A percentile compares a stretch with the other conserved stretches of the same genome.
Conservation (phyloP, 2,888 invertebrate genomes). For the Callyntrura guangdongensis region DNA sequence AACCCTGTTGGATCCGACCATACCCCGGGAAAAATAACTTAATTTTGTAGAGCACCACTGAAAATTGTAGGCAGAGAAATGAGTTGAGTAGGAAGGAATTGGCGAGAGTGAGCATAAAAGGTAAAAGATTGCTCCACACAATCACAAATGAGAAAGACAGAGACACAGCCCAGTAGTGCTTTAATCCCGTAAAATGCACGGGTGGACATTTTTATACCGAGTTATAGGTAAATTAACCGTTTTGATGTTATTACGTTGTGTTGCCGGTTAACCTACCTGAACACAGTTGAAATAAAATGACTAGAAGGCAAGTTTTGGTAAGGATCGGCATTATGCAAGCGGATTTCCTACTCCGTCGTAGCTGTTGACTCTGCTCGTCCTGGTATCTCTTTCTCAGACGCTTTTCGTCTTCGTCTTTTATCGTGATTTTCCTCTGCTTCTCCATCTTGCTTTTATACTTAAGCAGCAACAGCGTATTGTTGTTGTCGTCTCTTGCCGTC, state of each 20-base stretch:
- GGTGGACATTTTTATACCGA: not conserved
- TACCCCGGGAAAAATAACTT: not conserved
- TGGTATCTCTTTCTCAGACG: not conserved
- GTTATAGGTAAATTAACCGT: conserved; percentile 43
- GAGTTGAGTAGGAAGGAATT: not conserved
- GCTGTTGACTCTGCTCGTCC: not conserved
- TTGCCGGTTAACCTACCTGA: conserved; percentile 78
- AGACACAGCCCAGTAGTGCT: not conserved
- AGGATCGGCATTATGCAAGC: conserved; percentile 72
- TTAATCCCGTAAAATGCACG: not conserved
- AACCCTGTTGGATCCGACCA: not conserved
- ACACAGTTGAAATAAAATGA: conserved; percentile 83
- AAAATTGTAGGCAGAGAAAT: not conserved
- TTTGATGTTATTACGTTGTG: conserved; percentile 30
- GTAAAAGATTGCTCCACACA: not conserved
- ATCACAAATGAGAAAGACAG: not conserved
- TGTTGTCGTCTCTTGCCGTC: not conserved
- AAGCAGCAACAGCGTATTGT: not conserved
- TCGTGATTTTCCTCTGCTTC: not conserved
- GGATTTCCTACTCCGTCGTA: conserved; percentile 55
- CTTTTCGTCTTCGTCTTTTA: conserved; percentile 1
- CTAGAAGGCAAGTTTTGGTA: conserved; percentile 82
- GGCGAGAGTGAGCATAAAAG: not conserved
- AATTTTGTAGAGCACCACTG: not conserved
- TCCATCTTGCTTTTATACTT: conserved; percentile 22